Evolutionary conservation across 1,140 invertebrate genomes (phyloP).

Genomic region (Helicorthomorpha holstii): DNA sequence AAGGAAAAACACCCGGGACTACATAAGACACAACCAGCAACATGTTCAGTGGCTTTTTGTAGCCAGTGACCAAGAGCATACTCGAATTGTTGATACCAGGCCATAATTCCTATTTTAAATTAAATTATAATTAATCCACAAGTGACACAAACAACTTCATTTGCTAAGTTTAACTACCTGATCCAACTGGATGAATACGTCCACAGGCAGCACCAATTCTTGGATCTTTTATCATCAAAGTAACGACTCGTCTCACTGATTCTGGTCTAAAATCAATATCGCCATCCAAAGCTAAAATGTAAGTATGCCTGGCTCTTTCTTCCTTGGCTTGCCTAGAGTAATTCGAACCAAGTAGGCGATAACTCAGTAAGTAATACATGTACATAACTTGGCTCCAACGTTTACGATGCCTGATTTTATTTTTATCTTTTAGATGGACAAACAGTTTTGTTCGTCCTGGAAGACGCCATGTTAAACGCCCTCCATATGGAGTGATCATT

Average conservation of each 20-base stretch:
- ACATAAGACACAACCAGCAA: conserved; percentile 46
- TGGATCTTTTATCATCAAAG: conserved; percentile 35
- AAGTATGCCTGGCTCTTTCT: conserved; percentile 35
- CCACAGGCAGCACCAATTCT: conserved; percentile 37
- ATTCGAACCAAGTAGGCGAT: conserved; percentile 33
- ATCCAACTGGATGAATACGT: conserved; percentile 34
- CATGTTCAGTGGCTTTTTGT: conserved; percentile 46
- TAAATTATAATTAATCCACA: neutral
- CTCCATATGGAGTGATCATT: conserved; percentile 29
- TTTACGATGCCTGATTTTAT: conserved; percentile 28
- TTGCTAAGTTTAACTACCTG: conserved; percentile 17
- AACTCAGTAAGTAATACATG: conserved; percentile 44
- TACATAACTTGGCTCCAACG: conserved; percentile 39
- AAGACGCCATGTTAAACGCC: conserved; percentile 24
- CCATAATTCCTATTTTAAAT: conserved; percentile 29
- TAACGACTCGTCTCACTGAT: conserved; percentile 32
- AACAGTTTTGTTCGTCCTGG: conserved; percentile 28
- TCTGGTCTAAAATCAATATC: conserved; percentile 37
- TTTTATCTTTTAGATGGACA: conserved; percentile 30
- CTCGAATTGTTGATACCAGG: conserved; percentile 49
- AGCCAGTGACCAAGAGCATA: conserved; percentile 49
- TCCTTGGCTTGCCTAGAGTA: conserved; percentile 16
- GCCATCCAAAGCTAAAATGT: conserved; percentile 34
- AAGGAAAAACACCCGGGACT: conserved; percentile 42
- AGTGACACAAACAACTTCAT: neutral